phyloP scores from a whole-genome alignment of 30 jellyfish, hydroid and myxozoan genomes.

The Aurelia sp. region DNA sequence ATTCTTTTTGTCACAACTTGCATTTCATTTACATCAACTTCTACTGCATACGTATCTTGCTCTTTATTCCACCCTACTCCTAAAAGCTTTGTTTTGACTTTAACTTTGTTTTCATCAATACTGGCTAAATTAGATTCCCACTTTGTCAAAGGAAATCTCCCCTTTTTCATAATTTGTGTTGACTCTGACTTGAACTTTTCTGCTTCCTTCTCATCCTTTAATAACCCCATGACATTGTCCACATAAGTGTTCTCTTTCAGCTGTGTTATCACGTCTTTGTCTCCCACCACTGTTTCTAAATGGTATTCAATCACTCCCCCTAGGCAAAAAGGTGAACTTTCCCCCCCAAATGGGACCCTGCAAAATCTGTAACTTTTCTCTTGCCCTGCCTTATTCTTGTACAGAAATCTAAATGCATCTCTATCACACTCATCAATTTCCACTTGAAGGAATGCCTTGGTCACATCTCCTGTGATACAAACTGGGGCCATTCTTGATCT shows the following conservation, averaged over 20 bases:
- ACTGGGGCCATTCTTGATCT: slow-evolving; percentile 69
- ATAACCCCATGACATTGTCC: too few relatives aligned
- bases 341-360: slow-evolving; percentile 76
- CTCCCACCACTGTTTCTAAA: slow-evolving; percentile 39
- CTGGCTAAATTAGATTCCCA: too few relatives aligned
- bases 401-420: slow-evolving; percentile 50
- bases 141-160: too few relatives aligned
- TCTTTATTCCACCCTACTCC: too few relatives aligned
- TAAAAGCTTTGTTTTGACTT: too few relatives aligned
- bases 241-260: slow-evolving; percentile 25
- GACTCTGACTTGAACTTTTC: too few relatives aligned
- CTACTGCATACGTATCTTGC: slow-evolving; percentile 33
- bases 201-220: not conserved
- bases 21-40: not conserved
- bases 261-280: not conserved
- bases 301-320: slow-evolving; percentile 56
- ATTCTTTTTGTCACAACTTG: not conserved
- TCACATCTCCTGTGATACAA: slow-evolving; percentile 38
- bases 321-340: slow-evolving; percentile 48
- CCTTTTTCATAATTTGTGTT: too few relatives aligned
- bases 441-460: slow-evolving; percentile 47
- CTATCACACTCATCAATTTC: slow-evolving; percentile 29
- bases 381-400: slow-evolving; percentile 15
- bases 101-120: too few relatives aligned
- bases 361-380: slow-evolving; percentile 48